phyloP scores from a whole-genome alignment of 2,797 vertebrate species.

The Perodicticus potto region DNA sequence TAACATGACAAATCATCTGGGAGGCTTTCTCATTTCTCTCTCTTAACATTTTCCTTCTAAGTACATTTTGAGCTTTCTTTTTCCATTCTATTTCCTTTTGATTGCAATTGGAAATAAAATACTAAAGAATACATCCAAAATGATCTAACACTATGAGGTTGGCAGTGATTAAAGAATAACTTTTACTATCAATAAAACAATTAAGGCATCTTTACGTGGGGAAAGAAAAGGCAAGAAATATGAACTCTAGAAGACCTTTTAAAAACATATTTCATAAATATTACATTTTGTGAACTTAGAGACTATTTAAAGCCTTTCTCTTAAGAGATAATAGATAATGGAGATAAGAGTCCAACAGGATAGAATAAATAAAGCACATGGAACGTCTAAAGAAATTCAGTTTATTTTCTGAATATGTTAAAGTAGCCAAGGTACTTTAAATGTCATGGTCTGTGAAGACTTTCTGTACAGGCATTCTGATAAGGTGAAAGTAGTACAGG shows the following conservation, averaged over 20 bases:
- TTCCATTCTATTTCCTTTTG: constrained; percentile 51
- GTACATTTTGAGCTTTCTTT: constrained; percentile 14
- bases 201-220: not conserved
- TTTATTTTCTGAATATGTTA: not conserved
- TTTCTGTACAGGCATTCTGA: not conserved
- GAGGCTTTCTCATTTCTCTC: constrained; percentile 70
- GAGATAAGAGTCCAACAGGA: not conserved
- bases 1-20: constrained; percentile 78
- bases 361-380: not conserved
- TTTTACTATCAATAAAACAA: constrained; percentile 60
- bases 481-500: not conserved
- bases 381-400: not conserved
- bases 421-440: not conserved
- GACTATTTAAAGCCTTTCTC: not conserved
- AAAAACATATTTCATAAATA: not conserved
- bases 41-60: constrained; percentile 44
- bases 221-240: not conserved
- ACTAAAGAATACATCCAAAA: constrained; percentile 52
- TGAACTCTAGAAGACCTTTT: not conserved
- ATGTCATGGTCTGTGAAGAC: not conserved
- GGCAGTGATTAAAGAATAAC: not conserved
- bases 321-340: not conserved
- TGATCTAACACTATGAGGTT: not conserved
- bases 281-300: not conserved
- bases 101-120: constrained; percentile 60